Evolutionary conservation across 92 coral and sea anemone species (phyloP).

Genomic region (Scolanthus callimorphus): DNA sequence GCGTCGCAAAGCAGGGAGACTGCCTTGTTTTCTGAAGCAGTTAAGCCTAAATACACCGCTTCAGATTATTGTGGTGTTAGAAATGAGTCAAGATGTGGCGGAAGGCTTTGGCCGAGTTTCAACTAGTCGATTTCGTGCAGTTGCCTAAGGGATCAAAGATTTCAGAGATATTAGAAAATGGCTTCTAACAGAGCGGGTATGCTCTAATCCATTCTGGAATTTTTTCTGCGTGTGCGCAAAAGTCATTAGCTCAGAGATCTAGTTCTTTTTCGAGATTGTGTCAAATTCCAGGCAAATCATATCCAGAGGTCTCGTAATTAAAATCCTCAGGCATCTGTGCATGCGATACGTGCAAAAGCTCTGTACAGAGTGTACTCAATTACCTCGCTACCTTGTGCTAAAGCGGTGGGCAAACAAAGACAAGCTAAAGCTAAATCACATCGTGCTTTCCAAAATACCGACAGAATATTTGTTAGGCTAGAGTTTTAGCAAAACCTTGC

Average conservation of each 20-base stretch:
- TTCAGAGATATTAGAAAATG: not conserved
- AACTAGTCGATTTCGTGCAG: not conserved
- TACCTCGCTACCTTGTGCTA: not conserved
- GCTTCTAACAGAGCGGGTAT: not conserved
- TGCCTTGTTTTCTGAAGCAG: too few species aligned
- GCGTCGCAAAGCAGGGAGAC: too few species aligned
- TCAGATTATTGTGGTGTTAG: too few species aligned
- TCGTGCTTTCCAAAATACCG: too few species aligned
- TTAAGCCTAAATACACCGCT: too few species aligned
- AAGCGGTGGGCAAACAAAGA: too few species aligned
- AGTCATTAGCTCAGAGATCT: not conserved
- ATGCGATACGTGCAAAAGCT: not conserved
- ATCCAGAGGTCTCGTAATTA: not conserved
- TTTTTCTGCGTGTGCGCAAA: not conserved
- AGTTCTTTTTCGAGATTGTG: not conserved
- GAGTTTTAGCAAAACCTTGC: not conserved
- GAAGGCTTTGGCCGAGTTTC: not conserved
- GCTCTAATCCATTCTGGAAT: not conserved
- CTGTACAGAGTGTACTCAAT: not conserved
- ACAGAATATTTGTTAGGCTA: too few species aligned
- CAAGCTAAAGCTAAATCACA: too few species aligned
- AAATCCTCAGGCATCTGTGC: not conserved
- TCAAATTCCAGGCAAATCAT: slow-evolving; percentile 9
- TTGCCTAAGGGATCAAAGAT: not conserved
- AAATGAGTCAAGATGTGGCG: not conserved